Evolutionary conservation across 1,140 invertebrate species (phyloP), one percentile per base, ranked within the genome.

Genomic region (Dryas iulia): DNA sequence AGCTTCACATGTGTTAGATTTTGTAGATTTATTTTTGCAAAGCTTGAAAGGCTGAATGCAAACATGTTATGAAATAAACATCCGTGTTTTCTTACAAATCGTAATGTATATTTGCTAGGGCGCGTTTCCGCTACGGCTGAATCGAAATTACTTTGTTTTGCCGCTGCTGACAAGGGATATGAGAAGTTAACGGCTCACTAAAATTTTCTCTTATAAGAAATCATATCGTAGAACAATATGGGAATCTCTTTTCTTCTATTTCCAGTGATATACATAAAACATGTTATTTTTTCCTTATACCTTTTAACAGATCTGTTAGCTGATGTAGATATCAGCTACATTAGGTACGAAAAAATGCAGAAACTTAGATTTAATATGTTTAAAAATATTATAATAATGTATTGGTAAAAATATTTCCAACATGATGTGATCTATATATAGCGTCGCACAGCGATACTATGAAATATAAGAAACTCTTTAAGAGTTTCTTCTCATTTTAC

Each of bases 131-230:
- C 59, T 67, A 70, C 25, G 71, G 74, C 62, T 61, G 72, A 69
- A 79, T 82, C 78, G 71, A 74, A 83, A 87, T 84, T 81, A 79
- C 79, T 82, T 84, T 87, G 82, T 87, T 87, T 87, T 84, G 78
- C 64, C 69, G 63, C 58, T 66, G 62, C 71, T 62, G 72, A 66
- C 54, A 72, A 47, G 58, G 53, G 63, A 69, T 74, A 71, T 66
- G 62, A 61, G 63, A 73, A 67, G 69, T 73, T 71, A 73, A 66
- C 64, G 69, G 69, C 59, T 66, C 66, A 65, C 62, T 58, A 72
- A 72, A 72, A 64, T 56, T 60, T 64, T 24, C 59, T 72, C 61
- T 59, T 35, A 39, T 61, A 56, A 69, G 52, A 71, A 60, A 72
- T 74, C 52, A 39, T n/a, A 31, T 61, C 59, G 66, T 62, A 70